Evolutionary conservation across 2,888 invertebrate genomes (phyloP).

Genomic region (Trilocha varians): DNA sequence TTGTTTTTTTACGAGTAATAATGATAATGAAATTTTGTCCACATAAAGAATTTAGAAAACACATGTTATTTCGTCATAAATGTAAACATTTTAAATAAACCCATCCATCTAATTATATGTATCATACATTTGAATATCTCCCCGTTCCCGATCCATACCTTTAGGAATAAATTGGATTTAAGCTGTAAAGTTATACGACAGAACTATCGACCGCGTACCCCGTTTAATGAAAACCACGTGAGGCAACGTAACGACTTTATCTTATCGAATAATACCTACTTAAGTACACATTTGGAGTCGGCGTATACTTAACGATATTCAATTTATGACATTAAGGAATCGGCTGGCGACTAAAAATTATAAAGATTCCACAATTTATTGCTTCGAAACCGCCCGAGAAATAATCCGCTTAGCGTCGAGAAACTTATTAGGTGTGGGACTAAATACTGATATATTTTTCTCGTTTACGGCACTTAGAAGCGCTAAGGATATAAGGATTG

Average conservation of each 20-base stretch:
- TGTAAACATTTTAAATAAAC: no score
- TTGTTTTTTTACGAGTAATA: no score
- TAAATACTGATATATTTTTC: conserved; percentile 68
- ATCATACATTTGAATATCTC: background rate
- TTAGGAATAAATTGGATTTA: conserved; percentile 40
- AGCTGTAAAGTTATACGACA: conserved; percentile 51
- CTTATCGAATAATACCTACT: conserved; percentile 51
- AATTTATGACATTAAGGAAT: conserved; percentile 66
- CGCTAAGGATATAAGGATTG: background rate
- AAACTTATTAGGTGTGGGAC: conserved; percentile 67
- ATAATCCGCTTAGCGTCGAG: conserved; percentile 66
- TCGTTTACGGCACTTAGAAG: conserved; percentile 28
- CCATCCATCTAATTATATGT: no score
- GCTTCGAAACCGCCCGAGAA: conserved; percentile 25
- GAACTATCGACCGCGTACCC: conserved; percentile 32
- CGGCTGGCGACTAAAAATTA: conserved; percentile 60
- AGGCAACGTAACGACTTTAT: conserved; percentile 56
- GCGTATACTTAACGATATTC: conserved; percentile 62
- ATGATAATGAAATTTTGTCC: no score
- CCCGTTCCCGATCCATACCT: conserved; percentile 20
- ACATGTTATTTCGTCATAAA: no score
- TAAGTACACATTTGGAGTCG: conserved; percentile 42
- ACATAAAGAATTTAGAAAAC: no score
- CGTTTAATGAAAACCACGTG: conserved; percentile 25
- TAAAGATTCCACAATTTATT: conserved; percentile 71